Base-by-base conservation (phyloP, 2,888 invertebrate genomes). In the Sinodicranocentrus sp. region DNA sequence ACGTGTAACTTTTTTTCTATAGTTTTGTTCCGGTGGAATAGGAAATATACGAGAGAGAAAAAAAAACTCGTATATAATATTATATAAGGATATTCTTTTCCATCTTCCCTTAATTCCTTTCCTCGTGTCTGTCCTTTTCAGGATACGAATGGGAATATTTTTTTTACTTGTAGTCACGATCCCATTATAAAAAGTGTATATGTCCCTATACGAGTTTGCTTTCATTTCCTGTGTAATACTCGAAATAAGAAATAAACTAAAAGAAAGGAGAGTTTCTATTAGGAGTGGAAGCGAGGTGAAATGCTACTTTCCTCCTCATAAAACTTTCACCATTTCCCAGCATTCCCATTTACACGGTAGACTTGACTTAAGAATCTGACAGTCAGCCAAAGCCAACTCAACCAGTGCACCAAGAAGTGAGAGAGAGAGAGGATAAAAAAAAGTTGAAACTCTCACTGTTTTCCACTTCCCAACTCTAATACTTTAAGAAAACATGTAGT, bases 281-380 rank as follows among this genome's bases (percentile, higher is more conserved):
- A 44, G 19, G 67, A 67, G 67, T 23, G 1, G n/a, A 59, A 26
- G 17, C 76, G 65, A 39, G 57, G 63, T 80, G 67, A 75, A 75
- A 75, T 52, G 72, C 73, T 67, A 54, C 82, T 82, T 48, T 48
- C 48, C 39, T 82, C 59, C 82, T 82, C 82, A 76, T 82, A 82
- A 82, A 82, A 82, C 82, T 82, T 82, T 76, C 82, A 82, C 82
- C 82, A 82, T 82, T 82, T 76, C 82, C 82, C 82, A 82, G 68
- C 82, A 82, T 76, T 76, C 75, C 82, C 82, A 82, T 82, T 82
- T 82, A 82, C 82, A 82, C 82, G 82, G 52, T 82, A 82, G 76
- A 82, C 82, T 82, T 82, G 82, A 82, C 82, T 82, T 70, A 63
- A 59, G 65, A 76, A 70, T 76, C 82, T 76, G 82, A 76, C 82